Base-by-base conservation (phyloP, 92 coral and sea anemone genomes). In the Paramuricea clavata region DNA sequence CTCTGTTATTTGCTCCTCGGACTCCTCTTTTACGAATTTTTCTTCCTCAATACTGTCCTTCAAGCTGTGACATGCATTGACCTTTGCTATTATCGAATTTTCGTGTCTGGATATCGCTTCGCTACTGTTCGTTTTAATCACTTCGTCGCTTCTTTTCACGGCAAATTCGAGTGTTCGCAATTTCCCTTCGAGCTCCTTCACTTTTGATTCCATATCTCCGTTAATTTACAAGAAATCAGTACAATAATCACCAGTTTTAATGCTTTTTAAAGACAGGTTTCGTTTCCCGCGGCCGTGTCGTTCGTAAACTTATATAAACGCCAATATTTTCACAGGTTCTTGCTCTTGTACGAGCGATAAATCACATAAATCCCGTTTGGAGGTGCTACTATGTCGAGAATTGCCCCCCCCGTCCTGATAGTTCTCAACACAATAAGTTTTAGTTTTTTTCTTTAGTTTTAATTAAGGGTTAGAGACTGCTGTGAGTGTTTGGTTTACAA, bases 101-200 rank as follows among this genome's bases (percentile, higher is more conserved):
- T 76, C 82, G 16, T 76, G 82, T 50, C 82, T 76, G 16, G 57
- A 49, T 42, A 76, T 22, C 6, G 82, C 82, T 21, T 76, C 82
- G 57, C 22, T 19, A 34, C 35, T 76, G 49, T 21, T 33, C 70
- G 72, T 42, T 50, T 49, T 76, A 26, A 33, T 49, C 82, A 49
- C 60, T n/a, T n/a, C n/a, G n/a, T n/a, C n/a, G n/a, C n/a, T 76
- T 31, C 57, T 76, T 30, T 59, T 59, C 59, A 47, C 57, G 6
- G 82, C 27, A 28, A 76, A 76, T 12, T 33, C 57, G 15, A 76
- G 64, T 19, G 19, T 22, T 28, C 57, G 49, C 32, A 76, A 59
- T 49, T 76, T 76, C 2, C 74, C 72, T 8, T n/a, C 17, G 31
- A 47, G 27, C 27, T 76, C 32, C 36, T 33, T 57, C 30, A 76